Evolutionary conservation across 2,113 vertebrate genomes (phyloP), one percentile per base, ranked within the genome.

Genomic region (Perognathus longimembris): DNA sequence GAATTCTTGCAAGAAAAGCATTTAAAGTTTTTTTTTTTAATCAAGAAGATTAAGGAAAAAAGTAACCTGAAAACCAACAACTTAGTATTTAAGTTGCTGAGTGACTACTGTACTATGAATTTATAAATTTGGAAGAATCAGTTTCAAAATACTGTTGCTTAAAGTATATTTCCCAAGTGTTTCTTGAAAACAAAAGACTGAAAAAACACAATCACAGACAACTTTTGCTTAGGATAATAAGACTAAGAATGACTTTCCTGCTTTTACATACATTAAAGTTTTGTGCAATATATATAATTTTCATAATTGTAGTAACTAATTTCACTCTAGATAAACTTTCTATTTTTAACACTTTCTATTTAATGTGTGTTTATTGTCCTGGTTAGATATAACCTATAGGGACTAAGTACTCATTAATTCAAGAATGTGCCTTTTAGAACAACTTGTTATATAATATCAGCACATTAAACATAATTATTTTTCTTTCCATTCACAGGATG

Each of bases 381-480:
- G 79, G 30, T 85, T 82, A 75, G 38, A 80, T 57, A 89, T 69
- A 92, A 85, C 86, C 54, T 77, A 94, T 5, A 38, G 50, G n/a
- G 93, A 93, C 70, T 80, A 87, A 94, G 12, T 54, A 91, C 77
- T 90, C 73, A 89, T 80, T 94, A 95, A 81, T 74, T 86, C 66
- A 94, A 92, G 18, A 26, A 89, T 69, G 57, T 82, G 67, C 54
- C 80, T 93, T 78, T 86, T 63, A 91, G 69, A 95, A 89, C 21
- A 79, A 82, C 76, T 85, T 95, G 61, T 96, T 97, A 96, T 7
- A 64, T 95, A 96, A 95, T 54, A 90, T 76, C 69, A 87, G 42
- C 36, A 92, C 50, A 75, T 82, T 93, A 88, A 92, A 89, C 57
- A 77, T 45, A 74, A 89, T 69, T 77, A 70, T 42, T 83, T 94